Evolutionary conservation across 2,113 vertebrate genomes (phyloP).

Genomic region (Diphyllodes magnificus): DNA sequence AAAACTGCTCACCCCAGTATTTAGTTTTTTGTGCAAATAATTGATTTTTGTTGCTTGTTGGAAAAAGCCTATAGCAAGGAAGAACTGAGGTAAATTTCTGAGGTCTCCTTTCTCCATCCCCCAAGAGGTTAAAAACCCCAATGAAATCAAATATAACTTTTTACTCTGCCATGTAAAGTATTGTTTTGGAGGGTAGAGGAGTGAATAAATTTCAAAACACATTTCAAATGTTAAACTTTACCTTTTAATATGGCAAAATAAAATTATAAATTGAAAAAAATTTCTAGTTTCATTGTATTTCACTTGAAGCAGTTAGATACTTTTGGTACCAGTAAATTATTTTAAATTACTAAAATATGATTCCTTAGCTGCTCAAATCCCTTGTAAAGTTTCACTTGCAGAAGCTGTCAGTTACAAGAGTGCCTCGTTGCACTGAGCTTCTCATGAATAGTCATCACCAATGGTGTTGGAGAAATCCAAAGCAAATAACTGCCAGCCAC

Average conservation of each 20-base stretch:
- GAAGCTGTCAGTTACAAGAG: neutral
- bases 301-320: neutral
- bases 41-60: neutral
- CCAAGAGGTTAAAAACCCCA: neutral
- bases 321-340: neutral
- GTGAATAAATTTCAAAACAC: neutral
- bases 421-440: neutral
- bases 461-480: neutral
- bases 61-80: neutral
- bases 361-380: neutral
- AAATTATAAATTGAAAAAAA: neutral
- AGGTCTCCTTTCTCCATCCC: neutral
- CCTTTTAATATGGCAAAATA: neutral
- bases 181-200: neutral
- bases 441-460: neutral
- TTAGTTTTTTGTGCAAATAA: neutral
- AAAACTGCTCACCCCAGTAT: accelerated
- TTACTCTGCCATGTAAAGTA: neutral
- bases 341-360: neutral
- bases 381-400: neutral
- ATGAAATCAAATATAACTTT: neutral
- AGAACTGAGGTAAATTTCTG: neutral
- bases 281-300: neutral
- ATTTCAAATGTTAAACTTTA: neutral
- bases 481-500: neutral